These are phyloP conservation scores for Lepidurus packardi DNA, from an alignment of 1,140 invertebrate genomes.

Conservation along the genomic window DNA sequence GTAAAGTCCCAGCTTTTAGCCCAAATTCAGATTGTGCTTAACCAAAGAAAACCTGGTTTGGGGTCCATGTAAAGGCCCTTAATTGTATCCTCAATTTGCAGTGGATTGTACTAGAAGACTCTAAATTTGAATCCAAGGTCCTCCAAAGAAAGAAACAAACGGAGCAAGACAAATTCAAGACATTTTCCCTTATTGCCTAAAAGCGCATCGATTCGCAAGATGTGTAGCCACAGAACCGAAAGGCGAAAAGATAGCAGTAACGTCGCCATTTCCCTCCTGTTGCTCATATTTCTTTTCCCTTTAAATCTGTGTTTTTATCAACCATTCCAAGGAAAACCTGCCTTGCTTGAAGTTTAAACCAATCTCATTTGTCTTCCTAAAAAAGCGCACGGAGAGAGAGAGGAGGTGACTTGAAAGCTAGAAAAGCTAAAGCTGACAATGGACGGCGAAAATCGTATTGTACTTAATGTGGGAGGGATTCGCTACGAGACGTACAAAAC, in stretches of 20 bases:
- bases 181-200: not conserved
- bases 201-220: constrained; percentile 14
- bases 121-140: not conserved
- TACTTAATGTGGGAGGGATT: constrained; percentile 60
- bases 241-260: not conserved
- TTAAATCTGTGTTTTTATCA: not conserved
- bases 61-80: not conserved
- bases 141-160: not conserved
- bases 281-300: not conserved
- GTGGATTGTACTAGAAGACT: not conserved
- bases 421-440: constrained; percentile 37
- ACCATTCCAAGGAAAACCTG: too few species aligned
- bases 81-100: not conserved
- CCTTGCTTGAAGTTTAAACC: too few species aligned
- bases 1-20: not conserved
- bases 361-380: too few species aligned
- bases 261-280: not conserved
- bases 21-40: not conserved
- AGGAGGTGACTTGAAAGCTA: too few species aligned
- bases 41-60: not conserved
- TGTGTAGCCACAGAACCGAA: not conserved
- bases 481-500: constrained; percentile 75
- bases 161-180: not conserved
- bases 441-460: constrained; percentile 58
- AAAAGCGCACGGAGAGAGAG: too few species aligned